phyloP scores from a whole-genome alignment of 2,888 invertebrate species.

The Nomada lathburiana region DNA sequence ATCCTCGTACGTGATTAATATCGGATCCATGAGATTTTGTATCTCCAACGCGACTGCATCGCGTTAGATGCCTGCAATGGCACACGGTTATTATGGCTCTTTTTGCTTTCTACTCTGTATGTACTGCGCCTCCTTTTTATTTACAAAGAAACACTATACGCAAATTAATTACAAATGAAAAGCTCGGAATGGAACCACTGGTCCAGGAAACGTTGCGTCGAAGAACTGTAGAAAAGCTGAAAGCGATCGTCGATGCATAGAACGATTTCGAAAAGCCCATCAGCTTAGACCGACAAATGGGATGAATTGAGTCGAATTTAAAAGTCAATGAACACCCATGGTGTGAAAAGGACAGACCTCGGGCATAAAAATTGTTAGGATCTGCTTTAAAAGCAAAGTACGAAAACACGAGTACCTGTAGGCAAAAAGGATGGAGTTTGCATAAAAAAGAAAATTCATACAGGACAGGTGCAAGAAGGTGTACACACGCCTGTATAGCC shows the following conservation, averaged over 20 bases:
- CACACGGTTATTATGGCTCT: slow-evolving; percentile 9
- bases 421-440: background rate
- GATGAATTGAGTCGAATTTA: slow-evolving; percentile 2
- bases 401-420: background rate
- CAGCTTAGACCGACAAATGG: slow-evolving; percentile 16
- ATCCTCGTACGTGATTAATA: slow-evolving; percentile 45
- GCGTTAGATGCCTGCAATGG: slow-evolving; percentile 32
- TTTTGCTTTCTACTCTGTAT: background rate
- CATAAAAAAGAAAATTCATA: background rate
- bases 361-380: background rate
- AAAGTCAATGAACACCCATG: background rate
- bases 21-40: slow-evolving; percentile 54
- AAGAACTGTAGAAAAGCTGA: slow-evolving; percentile 7
- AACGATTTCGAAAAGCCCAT: slow-evolving; percentile 22
- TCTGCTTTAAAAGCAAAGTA: background rate
- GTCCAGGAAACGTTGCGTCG: background rate
- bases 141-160: slow-evolving; percentile 4
- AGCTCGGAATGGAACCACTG: slow-evolving; percentile 11
- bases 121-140: background rate
- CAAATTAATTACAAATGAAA: slow-evolving; percentile 30
- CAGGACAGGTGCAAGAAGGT: background rate
- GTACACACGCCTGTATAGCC: too few relatives aligned
- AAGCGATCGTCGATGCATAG: slow-evolving; percentile 15
- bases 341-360: background rate
- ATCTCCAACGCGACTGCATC: slow-evolving; percentile 31